Evolutionary conservation across 2,113 vertebrate genomes (phyloP), one percentile per base, ranked within the genome.

Genomic region (Indicator indicator): DNA sequence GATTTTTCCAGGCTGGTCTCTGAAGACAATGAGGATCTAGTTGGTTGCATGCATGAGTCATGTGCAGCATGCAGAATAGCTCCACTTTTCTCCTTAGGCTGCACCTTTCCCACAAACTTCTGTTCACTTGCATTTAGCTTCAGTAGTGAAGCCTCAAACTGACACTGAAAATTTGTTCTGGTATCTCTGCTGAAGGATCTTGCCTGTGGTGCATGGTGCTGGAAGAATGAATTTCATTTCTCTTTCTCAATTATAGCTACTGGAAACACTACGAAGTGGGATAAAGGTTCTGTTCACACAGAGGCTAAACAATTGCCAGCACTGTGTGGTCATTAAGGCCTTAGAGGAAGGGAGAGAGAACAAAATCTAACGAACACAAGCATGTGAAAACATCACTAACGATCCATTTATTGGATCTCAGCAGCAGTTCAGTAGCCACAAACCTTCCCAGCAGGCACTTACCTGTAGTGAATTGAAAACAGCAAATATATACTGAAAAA

Each of bases 401-500:
- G 63, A 76, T 13, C 64, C 73, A 10, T 40, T 38, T 64, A 48
- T 48, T 44, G 17, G 16, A 21, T 28, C 54, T 54, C 14, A 64
- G 74, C 56, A 38, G 32, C 14, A 23, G 30, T 62, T 68, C 2
- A 4, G 75, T 12, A 69, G 38, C 79, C 33, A 12, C 3, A 18
- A 46, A 67, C 30, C 33, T 54, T 36, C 52, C 68, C 18, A 36
- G 12, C 6, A 14, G 72, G 23, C 42, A 91, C 98, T 95, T 91
- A 99, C 99, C 96, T 99, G 99, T 63, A 99, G 96, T 32, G 99
- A 99, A 97, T 99, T 99, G 96, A 99, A 99, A 7, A 98, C 68
- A n/a, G 99, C 98, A 90, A 99, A 99, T 95, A 99, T 97, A 80
- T 99, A 99, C 65, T 99, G 98, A 96, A 99, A 99, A 15, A 98